Evolutionary conservation across 2,113 vertebrate genomes (phyloP).

Genomic region (Delphinapterus leucas): DNA sequence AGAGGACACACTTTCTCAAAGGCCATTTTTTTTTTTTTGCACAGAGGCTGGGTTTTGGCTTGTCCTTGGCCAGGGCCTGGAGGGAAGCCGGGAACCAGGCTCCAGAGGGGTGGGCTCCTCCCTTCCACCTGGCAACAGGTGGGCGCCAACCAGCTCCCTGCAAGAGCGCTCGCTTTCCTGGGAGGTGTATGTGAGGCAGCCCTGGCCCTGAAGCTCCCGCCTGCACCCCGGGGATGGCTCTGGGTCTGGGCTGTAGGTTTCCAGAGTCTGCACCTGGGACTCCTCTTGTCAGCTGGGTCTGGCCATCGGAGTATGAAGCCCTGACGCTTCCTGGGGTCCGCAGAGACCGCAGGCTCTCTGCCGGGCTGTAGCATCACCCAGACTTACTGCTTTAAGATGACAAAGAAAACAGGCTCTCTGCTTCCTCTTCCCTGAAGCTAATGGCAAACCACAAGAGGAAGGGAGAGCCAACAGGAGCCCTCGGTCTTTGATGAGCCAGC

Average conservation of each 20-base stretch:
- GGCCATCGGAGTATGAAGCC: neutral
- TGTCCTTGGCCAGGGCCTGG: neutral
- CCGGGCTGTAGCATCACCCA: too few species aligned
- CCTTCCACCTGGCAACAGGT: neutral
- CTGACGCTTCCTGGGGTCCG: neutral
- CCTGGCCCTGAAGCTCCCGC: neutral
- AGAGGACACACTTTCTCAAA: conserved; percentile 62
- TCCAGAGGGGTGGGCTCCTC: neutral
- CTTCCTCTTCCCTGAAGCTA: neutral
- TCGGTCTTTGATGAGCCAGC: fast-evolving
- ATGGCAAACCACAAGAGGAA: fast-evolving
- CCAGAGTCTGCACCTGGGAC: neutral
- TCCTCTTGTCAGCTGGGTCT: too few species aligned
- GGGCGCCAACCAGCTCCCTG: neutral
- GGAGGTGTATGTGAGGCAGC: neutral
- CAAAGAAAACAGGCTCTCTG: neutral
- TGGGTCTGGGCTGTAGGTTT: fast-evolving
- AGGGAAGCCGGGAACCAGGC: neutral
- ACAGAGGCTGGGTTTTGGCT: neutral
- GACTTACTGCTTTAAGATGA: neutral
- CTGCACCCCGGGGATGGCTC: neutral
- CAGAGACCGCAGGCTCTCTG: neutral
- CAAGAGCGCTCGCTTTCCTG: neutral
- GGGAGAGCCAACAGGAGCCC: fast-evolving
- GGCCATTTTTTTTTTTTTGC: neutral